Evolutionary conservation across 2,797 vertebrate genomes (phyloP), one percentile per base, ranked within the genome.

Genomic region (Alauda arvensis): DNA sequence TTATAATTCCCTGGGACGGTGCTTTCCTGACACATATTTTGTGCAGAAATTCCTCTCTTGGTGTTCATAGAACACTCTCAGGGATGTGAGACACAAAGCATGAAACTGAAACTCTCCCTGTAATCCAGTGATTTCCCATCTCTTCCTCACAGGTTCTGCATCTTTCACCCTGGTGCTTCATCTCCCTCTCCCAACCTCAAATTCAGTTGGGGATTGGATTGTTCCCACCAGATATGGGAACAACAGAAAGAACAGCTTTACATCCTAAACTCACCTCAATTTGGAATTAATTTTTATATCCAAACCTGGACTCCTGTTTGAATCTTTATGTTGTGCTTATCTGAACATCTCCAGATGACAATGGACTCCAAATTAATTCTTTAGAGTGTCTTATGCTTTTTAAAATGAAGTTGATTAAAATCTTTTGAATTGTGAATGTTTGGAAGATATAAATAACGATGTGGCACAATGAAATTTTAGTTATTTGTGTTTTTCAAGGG

Each of bases 1-100:
- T 11, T 39, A 9, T 14, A 51, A 72, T 49, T n/a, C 56, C 26
- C 67, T 39, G 28, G 46, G 23, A 29, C 0, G 0, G 20, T n/a
- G 14, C 31, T 14, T 72, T 83, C 61, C 48, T 62, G 42, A n/a
- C 33, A 20, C 12, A 45, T 6, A 6, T 56, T 55, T 17, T 56
- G 11, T 42, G 56, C 10, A 60, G 71, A 77, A 84, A 49, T 76
- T 49, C 49, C 12, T 49, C 14, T 62, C n/a, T 39, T 61, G 14
- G 12, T 60, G 6, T 34, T 42, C 37, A 23, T 0, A 65, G 56
- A 59, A 24, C 13, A 46, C 8, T 29, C 9, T 56, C 33, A 69
- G 37, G 28, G 7, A 33, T 75, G 13, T 57, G 43, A 80, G 62
- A 42, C 15, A 29, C 20, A 53, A 42, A 65, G 6, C 17, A n/a